These are phyloP conservation scores for Suncus etruscus DNA, from an alignment of 2,113 vertebrate genomes.

Conservation along the genomic window DNA sequence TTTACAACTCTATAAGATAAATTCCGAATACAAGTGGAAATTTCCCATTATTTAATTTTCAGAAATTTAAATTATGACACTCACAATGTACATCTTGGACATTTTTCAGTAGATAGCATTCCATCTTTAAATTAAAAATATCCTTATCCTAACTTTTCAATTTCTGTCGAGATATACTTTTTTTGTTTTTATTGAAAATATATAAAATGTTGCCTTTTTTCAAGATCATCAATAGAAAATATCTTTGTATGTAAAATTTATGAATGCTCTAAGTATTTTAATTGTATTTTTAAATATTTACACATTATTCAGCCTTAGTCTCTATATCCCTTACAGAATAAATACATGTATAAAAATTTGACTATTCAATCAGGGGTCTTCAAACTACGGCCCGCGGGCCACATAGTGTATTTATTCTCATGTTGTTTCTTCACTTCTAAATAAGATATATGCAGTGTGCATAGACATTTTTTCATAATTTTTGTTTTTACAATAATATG, in stretches of 20 bases:
- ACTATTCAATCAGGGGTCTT: no score
- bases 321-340: not conserved
- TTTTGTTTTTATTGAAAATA: not conserved
- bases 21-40: not conserved
- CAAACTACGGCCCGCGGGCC: no score
- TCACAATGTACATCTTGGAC: not conserved
- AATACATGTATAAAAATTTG: not conserved
- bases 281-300: not conserved
- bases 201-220: not conserved
- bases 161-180: not conserved
- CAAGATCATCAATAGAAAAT: not conserved
- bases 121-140: not conserved
- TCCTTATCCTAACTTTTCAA: not conserved
- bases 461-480: no score
- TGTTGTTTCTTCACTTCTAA: no score
- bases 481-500: no score
- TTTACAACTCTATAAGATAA: not conserved
- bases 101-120: not conserved
- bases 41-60: not conserved
- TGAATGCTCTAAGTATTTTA: constrained; percentile 14
- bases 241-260: not conserved
- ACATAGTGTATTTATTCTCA: no score
- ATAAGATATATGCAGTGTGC: no score
- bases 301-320: not conserved
- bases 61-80: not conserved